These are phyloP conservation scores for Bucco capensis DNA, from an alignment of 2,113 vertebrate species.

Conservation along the genomic window DNA sequence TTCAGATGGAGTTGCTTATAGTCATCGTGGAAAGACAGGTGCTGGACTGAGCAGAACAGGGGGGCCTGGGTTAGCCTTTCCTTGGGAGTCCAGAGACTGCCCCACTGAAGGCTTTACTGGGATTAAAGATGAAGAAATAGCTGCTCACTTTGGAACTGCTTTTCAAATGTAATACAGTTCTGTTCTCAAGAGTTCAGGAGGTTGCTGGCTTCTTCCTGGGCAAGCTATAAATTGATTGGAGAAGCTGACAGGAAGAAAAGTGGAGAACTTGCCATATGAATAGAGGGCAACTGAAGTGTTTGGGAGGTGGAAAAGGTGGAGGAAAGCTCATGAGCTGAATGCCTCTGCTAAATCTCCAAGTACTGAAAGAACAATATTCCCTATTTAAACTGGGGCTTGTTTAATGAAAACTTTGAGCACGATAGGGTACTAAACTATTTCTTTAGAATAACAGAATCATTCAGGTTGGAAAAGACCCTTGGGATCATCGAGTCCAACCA, in stretches of 20 bases:
- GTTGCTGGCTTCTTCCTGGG: background rate
- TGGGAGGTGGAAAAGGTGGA: background rate
- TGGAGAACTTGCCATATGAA: background rate
- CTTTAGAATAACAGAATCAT: too few species aligned
- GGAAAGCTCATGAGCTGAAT: background rate
- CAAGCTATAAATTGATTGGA: background rate
- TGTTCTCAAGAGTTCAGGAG: background rate
- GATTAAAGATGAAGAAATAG: background rate
- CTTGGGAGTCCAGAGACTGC: background rate
- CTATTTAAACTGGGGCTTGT: background rate
- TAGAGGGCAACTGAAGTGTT: background rate
- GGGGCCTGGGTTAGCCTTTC: background rate
- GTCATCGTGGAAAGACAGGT: conserved; percentile 92
- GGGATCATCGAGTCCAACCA: too few species aligned
- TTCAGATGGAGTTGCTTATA: conserved; percentile 95
- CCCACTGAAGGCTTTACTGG: fast-evolving
- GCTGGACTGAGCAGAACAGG: background rate
- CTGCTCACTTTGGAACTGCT: background rate
- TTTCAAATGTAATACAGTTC: background rate
- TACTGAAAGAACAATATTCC: background rate
- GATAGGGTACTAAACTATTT: background rate
- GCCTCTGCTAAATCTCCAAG: background rate
- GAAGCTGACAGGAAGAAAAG: background rate
- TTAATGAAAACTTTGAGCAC: background rate
- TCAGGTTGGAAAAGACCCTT: too few species aligned